Evolutionary conservation across 2,113 vertebrate genomes (phyloP).

Genomic region (Thermophis baileyi): DNA sequence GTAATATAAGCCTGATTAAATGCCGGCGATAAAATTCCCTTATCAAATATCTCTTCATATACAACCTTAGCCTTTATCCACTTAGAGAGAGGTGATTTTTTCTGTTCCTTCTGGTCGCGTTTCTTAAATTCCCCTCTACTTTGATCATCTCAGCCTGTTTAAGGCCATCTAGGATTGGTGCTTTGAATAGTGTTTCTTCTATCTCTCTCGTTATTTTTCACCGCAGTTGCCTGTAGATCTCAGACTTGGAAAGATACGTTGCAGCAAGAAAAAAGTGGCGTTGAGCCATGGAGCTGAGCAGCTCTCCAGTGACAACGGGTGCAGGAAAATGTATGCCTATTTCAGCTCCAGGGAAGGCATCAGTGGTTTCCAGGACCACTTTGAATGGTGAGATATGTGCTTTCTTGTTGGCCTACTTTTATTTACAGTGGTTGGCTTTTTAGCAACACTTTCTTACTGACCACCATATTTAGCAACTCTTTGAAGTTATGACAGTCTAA

Average conservation of each 20-base stretch:
- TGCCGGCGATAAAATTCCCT: neutral
- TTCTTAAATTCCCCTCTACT: neutral
- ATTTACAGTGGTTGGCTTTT: neutral
- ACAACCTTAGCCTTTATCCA: neutral
- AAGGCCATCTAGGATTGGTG: neutral
- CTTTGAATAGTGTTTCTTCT: neutral
- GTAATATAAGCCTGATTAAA: neutral
- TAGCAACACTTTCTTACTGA: neutral
- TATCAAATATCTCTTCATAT: neutral
- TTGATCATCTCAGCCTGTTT: neutral
- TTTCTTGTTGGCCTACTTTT: neutral
- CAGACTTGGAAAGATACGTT: slow-evolving; percentile 77
- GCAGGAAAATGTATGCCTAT: slow-evolving; percentile 75
- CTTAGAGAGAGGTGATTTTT: neutral
- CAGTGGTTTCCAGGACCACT: slow-evolving; percentile 87
- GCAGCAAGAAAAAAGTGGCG: slow-evolving; percentile 68
- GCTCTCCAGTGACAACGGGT: slow-evolving; percentile 60
- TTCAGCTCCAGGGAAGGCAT: slow-evolving; percentile 77
- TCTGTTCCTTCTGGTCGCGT: neutral
- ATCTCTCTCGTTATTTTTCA: neutral
- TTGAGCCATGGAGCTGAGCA: slow-evolving; percentile 67
- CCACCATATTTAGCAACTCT: neutral
- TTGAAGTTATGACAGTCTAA: neutral
- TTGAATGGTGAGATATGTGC: slow-evolving; percentile 76
- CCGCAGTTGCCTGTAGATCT: slow-evolving; percentile 74